A percentile compares a stretch with the other conserved stretches of the same genome.
phyloP scores from a whole-genome alignment of 2,797 vertebrate genomes.

The Balearica regulorum region DNA sequence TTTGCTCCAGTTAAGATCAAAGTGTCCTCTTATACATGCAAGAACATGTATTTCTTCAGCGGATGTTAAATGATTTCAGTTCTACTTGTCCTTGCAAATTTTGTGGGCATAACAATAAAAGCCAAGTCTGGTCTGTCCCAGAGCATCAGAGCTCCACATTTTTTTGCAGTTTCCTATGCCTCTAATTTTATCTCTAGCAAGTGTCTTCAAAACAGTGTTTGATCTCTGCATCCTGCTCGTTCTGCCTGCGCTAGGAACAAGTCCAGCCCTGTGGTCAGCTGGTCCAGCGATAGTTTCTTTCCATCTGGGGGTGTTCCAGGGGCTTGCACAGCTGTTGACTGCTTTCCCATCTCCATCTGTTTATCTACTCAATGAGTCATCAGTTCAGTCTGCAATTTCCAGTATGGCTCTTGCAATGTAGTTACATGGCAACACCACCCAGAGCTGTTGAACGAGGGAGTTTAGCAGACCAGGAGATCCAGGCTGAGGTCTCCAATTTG shows the following conservation, averaged over 20 bases:
- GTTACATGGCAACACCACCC: neutral
- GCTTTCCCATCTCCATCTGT: neutral
- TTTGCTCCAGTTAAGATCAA: neutral
- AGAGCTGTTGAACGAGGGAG: neutral
- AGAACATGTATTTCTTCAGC: neutral
- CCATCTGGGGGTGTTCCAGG: slow-evolving; percentile 4
- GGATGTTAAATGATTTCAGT: neutral
- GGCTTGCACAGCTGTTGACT: neutral
- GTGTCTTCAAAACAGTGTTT: neutral
- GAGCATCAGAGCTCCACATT: neutral
- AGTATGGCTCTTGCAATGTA: neutral
- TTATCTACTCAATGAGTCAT: neutral
- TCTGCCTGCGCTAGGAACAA: neutral
- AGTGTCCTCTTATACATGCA: neutral
- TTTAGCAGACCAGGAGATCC: neutral
- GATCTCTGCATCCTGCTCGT: neutral
- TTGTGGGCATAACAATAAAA: neutral
- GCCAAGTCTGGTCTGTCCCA: neutral
- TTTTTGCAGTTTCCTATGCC: neutral
- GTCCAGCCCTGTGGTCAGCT: neutral
- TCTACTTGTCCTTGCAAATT: neutral
- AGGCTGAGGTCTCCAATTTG: neutral
- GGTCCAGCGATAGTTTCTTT: neutral
- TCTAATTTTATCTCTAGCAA: neutral
- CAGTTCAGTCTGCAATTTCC: neutral